Evolutionary conservation across 1,140 invertebrate genomes (phyloP).

Genomic region (Formica selysi): DNA sequence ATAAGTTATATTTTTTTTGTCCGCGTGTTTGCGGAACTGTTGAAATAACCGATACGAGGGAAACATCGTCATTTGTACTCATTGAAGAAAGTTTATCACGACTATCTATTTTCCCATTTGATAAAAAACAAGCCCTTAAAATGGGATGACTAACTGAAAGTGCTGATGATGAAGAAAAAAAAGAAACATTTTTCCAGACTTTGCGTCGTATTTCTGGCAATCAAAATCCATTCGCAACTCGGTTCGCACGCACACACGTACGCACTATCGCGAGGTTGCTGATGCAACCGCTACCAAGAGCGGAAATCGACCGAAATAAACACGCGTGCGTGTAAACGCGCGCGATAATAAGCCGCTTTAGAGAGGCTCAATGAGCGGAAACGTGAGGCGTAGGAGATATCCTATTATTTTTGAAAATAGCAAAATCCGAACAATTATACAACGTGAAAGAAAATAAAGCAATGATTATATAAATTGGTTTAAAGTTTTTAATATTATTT

Average conservation of each 20-base stretch:
- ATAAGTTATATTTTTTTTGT: neutral
- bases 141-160: neutral
- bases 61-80: neutral
- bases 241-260: constrained; percentile 34
- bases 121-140: neutral
- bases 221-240: constrained; percentile 45
- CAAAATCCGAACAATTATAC: constrained; percentile 31
- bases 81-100: too few species aligned
- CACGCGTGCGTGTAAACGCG: constrained; percentile 43
- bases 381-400: neutral
- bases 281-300: constrained; percentile 51
- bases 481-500: constrained; percentile 3
- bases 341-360: constrained; percentile 24
- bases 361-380: constrained; percentile 23
- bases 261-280: constrained; percentile 49
- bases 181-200: neutral
- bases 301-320: constrained; percentile 64
- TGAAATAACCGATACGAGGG: neutral
- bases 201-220: constrained; percentile 25
- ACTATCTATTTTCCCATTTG: neutral
- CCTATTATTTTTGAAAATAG: constrained; percentile 30
- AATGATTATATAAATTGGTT: neutral
- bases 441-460: neutral
- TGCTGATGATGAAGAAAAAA: neutral
- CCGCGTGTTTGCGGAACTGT: neutral